Evolutionary conservation across 2,888 invertebrate species (phyloP).

Genomic region (Athalia rosae): DNA sequence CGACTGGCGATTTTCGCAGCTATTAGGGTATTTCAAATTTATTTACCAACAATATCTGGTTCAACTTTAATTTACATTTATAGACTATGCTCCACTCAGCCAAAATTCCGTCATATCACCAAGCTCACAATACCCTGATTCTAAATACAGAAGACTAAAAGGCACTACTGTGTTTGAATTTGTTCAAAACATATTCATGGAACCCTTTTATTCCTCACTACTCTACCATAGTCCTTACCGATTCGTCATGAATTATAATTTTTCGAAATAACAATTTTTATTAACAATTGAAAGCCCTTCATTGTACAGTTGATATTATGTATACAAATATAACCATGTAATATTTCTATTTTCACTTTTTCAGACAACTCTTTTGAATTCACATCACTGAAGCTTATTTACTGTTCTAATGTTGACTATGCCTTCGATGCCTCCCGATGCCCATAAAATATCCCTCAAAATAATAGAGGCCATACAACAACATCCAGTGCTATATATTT

Average conservation of each 20-base stretch:
- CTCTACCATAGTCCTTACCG: neutral
- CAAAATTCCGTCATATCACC: neutral
- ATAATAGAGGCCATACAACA: constrained; percentile 69
- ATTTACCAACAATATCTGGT: neutral
- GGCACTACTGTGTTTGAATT: neutral
- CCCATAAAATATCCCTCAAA: constrained; percentile 68
- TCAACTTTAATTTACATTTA: neutral
- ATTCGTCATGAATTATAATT: neutral
- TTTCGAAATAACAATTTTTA: neutral
- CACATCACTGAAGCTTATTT: neutral
- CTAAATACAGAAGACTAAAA: neutral
- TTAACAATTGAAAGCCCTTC: too few relatives aligned
- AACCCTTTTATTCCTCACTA: neutral
- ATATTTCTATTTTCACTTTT: neutral
- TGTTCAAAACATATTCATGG: neutral
- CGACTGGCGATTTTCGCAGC: constrained; percentile 56
- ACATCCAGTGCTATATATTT: constrained; percentile 69
- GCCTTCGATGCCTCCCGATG: constrained; percentile 66
- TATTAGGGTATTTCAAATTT: constrained; percentile 52
- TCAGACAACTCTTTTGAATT: neutral
- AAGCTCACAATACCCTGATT: neutral
- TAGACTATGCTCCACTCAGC: neutral
- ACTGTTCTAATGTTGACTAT: constrained; percentile 28
- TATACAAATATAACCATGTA: neutral
- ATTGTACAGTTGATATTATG: neutral